Conservation (phyloP, 2,888 invertebrate genomes). For the Pachymerium ferrugineum region DNA sequence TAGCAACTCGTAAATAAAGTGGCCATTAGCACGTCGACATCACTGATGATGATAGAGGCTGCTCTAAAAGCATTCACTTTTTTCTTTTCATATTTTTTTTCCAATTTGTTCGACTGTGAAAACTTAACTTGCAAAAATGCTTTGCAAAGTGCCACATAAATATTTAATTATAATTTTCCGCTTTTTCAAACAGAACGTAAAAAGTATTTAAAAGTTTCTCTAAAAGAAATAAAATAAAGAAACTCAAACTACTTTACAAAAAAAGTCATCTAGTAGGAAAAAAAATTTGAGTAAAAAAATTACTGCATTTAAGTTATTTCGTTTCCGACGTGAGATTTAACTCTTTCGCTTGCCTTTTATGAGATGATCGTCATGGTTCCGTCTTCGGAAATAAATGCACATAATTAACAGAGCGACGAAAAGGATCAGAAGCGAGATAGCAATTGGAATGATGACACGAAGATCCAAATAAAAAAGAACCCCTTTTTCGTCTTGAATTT, state of each 20-base stretch:
- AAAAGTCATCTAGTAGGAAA: too few species aligned
- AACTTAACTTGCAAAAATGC: not conserved
- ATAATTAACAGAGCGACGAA: slow-evolving; percentile 30
- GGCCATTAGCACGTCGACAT: slow-evolving; percentile 17
- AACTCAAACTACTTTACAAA: too few species aligned
- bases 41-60: not conserved
- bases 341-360: slow-evolving; percentile 31
- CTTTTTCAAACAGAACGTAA: not conserved
- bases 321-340: not conserved
- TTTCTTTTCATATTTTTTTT: not conserved
- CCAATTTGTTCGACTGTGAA: slow-evolving; percentile 10
- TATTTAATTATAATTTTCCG: slow-evolving; percentile 17
- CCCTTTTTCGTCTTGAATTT: slow-evolving; percentile 29
- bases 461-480: slow-evolving; percentile 32
- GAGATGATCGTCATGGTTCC: slow-evolving; percentile 32
- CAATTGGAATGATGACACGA: slow-evolving; percentile 31
- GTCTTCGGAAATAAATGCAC: slow-evolving; percentile 32
- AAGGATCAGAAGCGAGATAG: slow-evolving; percentile 29
- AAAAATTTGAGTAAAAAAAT: too few species aligned
- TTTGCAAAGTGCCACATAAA: slow-evolving; percentile 9
- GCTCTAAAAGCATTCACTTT: slow-evolving; percentile 6
- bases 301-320: too few species aligned
- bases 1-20: slow-evolving; percentile 24
- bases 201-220: too few species aligned
- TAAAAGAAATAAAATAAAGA: too few species aligned